These are phyloP conservation scores for Ceratotherium simum DNA, from an alignment of 2,113 vertebrate genomes.

Conservation along the genomic window DNA sequence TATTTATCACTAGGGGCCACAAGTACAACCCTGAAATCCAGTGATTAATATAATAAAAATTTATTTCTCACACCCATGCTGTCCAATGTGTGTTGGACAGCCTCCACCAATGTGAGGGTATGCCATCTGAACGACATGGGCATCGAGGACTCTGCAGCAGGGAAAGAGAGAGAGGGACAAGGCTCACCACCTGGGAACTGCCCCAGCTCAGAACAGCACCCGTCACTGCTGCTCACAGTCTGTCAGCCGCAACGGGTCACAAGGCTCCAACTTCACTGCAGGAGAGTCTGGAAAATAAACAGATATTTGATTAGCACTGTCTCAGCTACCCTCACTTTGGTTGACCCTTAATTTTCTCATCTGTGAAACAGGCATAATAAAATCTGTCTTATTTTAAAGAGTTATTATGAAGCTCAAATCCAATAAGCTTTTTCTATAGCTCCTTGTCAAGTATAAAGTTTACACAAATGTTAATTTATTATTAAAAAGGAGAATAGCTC, in stretches of 20 bases:
- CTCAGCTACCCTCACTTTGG: neutral
- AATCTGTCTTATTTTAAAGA: neutral
- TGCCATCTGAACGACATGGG: no score
- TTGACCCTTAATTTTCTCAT: neutral
- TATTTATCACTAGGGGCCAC: no score
- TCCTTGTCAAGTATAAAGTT: neutral
- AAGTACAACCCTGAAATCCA: neutral
- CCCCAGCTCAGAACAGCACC: neutral
- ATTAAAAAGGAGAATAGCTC: neutral
- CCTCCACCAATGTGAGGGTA: neutral
- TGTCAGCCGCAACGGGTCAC: neutral
- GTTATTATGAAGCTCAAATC: neutral
- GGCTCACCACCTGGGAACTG: neutral
- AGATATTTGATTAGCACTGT: neutral
- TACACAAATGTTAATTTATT: neutral
- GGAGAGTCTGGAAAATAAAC: no score
- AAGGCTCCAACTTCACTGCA: neutral
- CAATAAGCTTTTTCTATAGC: neutral
- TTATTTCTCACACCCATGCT: neutral
- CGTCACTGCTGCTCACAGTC: neutral
- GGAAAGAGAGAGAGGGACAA: neutral
- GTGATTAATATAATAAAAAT: no score
- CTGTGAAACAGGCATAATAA: neutral
- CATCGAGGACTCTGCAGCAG: neutral
- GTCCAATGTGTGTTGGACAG: accelerated